Evolutionary conservation across 2,888 invertebrate species (phyloP).

Genomic region (Platycnemis pennipes): DNA sequence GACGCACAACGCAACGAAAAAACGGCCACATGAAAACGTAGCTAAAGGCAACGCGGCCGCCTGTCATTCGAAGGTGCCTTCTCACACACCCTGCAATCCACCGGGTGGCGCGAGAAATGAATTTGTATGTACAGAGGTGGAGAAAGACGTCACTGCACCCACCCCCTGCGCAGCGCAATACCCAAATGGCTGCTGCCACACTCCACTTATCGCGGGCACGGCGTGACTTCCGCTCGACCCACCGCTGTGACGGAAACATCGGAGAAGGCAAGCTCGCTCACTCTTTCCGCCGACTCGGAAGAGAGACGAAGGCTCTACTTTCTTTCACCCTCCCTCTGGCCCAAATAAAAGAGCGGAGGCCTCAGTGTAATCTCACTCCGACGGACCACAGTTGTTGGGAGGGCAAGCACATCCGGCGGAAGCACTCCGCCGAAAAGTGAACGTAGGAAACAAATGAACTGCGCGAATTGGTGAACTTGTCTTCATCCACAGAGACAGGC

Average conservation of each 20-base stretch:
- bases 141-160: too few species aligned
- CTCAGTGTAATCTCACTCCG: not conserved
- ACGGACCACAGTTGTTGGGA: not conserved
- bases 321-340: not conserved
- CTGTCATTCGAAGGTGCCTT: not conserved
- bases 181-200: slow-evolving; percentile 15
- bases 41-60: not conserved
- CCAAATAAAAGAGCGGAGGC: not conserved
- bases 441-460: not conserved
- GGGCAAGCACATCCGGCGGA: not conserved
- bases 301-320: not conserved
- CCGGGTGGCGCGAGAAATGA: not conserved
- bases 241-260: not conserved
- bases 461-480: not conserved
- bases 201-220: slow-evolving; percentile 1
- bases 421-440: not conserved
- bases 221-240: not conserved
- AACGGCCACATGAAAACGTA: too few species aligned
- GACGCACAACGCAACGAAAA: too few species aligned
- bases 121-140: not conserved
- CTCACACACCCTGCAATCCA: not conserved
- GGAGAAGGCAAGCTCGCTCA: not conserved
- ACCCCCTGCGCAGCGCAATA: not conserved
- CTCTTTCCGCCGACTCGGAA: not conserved
- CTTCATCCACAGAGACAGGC: not conserved